phyloP scores from a whole-genome alignment of 2,888 invertebrate species.

The Diachrysia chrysitis region DNA sequence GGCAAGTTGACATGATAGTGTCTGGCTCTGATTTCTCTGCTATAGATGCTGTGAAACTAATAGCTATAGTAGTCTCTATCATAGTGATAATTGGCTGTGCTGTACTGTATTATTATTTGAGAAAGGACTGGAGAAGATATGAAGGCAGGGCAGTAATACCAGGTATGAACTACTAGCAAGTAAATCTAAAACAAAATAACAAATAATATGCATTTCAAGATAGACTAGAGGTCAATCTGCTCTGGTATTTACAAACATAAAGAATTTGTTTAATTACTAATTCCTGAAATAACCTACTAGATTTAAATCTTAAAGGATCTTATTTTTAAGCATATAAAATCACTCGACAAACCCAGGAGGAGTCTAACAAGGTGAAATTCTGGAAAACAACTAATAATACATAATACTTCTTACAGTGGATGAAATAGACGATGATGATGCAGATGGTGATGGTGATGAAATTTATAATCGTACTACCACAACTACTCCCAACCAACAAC shows the following conservation, averaged over 20 bases:
- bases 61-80: slow-evolving; percentile 83
- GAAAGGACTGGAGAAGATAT: slow-evolving; percentile 82
- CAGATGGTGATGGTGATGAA: slow-evolving; percentile 82
- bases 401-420: slow-evolving; percentile 73
- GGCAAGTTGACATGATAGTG: slow-evolving; percentile 90
- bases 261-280: too few relatives aligned
- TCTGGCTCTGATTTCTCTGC: slow-evolving; percentile 80
- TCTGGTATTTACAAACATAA: too few relatives aligned
- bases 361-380: too few relatives aligned
- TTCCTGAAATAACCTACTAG: too few relatives aligned
- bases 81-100: slow-evolving; percentile 82
- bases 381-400: background rate
- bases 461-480: slow-evolving; percentile 86
- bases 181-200: background rate
- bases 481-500: slow-evolving; percentile 56
- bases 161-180: slow-evolving; percentile 64
- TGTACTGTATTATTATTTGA: slow-evolving; percentile 80
- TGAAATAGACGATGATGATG: slow-evolving; percentile 84
- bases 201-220: too few relatives aligned
- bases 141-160: slow-evolving; percentile 77
- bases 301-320: too few relatives aligned
- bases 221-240: too few relatives aligned
- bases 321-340: too few relatives aligned
- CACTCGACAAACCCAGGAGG: too few relatives aligned
- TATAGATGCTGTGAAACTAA: slow-evolving; percentile 83